Percentiles rank a stretch among this genome's conserved stretches.
These are phyloP conservation scores for Petrolisthes cinctipes DNA, from an alignment of 2,888 invertebrate species.

Conservation along the genomic window DNA sequence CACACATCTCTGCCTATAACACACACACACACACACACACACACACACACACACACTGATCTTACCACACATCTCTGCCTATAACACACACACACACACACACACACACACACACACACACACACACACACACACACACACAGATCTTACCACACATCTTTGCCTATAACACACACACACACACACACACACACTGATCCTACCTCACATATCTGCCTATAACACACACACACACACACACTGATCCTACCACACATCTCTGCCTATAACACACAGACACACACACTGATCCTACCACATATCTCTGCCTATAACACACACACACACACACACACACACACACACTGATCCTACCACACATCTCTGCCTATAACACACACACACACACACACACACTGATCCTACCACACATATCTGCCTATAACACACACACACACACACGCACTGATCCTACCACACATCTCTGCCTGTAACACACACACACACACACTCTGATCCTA, in stretches of 20 bases:
- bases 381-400: constrained; percentile 6
- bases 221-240: constrained; percentile 8
- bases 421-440: not conserved
- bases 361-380: not conserved
- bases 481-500: not conserved
- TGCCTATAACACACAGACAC: constrained; percentile 19
- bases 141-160: not conserved
- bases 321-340: too few relatives aligned
- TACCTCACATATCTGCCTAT: not conserved
- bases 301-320: not conserved
- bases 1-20: not conserved
- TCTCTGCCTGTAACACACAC: not conserved
- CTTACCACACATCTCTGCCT: too few relatives aligned
- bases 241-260: not conserved
- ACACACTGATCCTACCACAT: not conserved
- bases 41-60: constrained; percentile 5
- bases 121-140: constrained; percentile 26
- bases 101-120: constrained; percentile 26
- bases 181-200: constrained; percentile 8
- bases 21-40: not conserved
- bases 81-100: constrained; percentile 13
- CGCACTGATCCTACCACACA: not conserved
- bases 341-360: constrained; percentile 24
- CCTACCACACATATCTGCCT: not conserved
- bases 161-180: not conserved